Conservation (phyloP, 2,888 invertebrate genomes). For the Lepidonotus clava region DNA sequence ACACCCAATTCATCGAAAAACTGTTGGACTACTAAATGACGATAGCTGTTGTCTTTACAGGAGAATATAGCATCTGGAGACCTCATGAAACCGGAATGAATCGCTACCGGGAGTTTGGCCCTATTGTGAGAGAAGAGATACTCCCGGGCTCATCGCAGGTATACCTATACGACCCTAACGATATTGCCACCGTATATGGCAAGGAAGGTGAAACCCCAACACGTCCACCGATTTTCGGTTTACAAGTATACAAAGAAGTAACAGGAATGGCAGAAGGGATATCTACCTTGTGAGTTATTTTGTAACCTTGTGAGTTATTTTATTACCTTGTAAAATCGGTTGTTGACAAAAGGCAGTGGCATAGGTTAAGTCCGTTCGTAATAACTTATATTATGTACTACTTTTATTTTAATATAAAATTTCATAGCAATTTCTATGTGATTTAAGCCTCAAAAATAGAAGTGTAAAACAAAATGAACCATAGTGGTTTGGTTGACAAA, state of each 20-base stretch:
- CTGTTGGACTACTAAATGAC: too few relatives aligned
- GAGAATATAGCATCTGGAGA: conserved; percentile 5
- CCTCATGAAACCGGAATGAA: conserved; percentile 9
- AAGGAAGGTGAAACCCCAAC: conserved; percentile 52
- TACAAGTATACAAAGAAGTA: not conserved
- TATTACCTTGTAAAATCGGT: too few relatives aligned
- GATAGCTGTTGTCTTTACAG: not conserved
- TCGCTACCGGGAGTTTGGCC: not conserved
- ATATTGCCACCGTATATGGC: conserved; percentile 42
- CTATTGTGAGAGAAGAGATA: conserved; percentile 15
- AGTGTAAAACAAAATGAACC: too few relatives aligned
- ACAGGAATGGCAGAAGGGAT: not conserved
- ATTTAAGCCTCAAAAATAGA: too few relatives aligned
- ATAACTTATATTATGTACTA: too few relatives aligned
- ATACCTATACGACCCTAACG: conserved; percentile 44
- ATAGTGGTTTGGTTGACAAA: too few relatives aligned
- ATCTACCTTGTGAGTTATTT: conserved; percentile 7
- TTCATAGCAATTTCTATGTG: too few relatives aligned
- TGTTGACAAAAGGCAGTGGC: too few relatives aligned
- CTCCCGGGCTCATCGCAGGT: not conserved
- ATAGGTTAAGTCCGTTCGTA: too few relatives aligned
- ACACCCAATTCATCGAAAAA: too few relatives aligned
- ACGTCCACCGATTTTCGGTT: not conserved
- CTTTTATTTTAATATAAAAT: too few relatives aligned
- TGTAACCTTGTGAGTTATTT: not conserved